These are phyloP conservation scores for Piezodorus guildinii DNA, from an alignment of 1,140 invertebrate species.

Conservation along the genomic window DNA sequence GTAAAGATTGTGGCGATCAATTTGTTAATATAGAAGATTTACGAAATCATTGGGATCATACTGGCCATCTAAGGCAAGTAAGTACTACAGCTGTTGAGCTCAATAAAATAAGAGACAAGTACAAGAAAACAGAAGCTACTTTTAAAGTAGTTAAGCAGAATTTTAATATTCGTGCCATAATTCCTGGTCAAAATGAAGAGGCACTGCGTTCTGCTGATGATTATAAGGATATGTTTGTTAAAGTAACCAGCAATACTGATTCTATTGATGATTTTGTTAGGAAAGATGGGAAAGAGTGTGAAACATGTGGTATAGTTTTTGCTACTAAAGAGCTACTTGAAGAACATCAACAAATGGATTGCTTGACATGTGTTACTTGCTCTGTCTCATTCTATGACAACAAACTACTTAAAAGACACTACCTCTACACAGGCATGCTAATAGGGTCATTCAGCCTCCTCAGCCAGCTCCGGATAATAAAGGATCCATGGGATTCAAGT, in stretches of 20 bases:
- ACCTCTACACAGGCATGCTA: conserved; percentile 20
- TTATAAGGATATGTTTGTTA: conserved; percentile 18
- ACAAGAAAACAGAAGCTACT: conserved; percentile 22
- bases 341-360: conserved; percentile 14
- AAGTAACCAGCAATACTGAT: conserved; percentile 9
- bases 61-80: conserved; percentile 21
- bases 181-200: conserved; percentile 20
- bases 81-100: conserved; percentile 19
- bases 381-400: conserved; percentile 18
- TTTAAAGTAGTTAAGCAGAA: conserved; percentile 26
- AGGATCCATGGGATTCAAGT: background rate
- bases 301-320: conserved; percentile 20
- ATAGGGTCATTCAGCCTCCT: background rate
- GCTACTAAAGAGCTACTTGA: conserved; percentile 11
- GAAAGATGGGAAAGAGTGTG: conserved; percentile 18
- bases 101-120: conserved; percentile 24
- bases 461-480: too few relatives aligned
- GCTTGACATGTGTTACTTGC: conserved; percentile 22
- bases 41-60: conserved; percentile 22
- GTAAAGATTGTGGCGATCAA: conserved; percentile 21
- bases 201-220: conserved; percentile 9
- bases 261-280: conserved; percentile 17
- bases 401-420: conserved; percentile 22
- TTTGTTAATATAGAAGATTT: conserved; percentile 15
- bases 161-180: conserved; percentile 19